Evolutionary conservation across 2,888 invertebrate species (phyloP).

Genomic region (Agrochola litura): DNA sequence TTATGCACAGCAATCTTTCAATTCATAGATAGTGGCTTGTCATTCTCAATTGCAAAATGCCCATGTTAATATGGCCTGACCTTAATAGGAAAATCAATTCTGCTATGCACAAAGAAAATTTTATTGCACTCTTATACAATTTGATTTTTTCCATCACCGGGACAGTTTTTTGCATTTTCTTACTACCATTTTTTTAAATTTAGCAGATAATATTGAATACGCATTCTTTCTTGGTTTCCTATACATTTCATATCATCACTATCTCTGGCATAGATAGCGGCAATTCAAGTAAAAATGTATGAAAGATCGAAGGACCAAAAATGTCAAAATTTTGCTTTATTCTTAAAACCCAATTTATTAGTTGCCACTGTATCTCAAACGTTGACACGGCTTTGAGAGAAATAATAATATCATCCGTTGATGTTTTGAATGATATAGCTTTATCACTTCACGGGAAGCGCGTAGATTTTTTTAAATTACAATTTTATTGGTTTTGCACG

Average conservation of each 20-base stretch:
- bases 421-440: constrained; percentile 45
- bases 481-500: neutral
- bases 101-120: constrained; percentile 40
- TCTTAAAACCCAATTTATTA: constrained; percentile 19
- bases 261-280: neutral
- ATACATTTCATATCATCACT: neutral
- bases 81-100: constrained; percentile 56
- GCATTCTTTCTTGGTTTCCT: neutral
- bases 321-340: neutral
- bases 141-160: neutral
- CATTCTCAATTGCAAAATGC: constrained; percentile 60
- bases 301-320: neutral
- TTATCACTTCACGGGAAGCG: constrained; percentile 22
- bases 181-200: neutral
- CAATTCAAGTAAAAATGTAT: neutral
- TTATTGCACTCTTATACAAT: neutral
- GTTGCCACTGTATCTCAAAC: constrained; percentile 35
- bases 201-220: neutral
- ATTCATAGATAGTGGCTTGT: constrained; percentile 55
- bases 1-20: constrained; percentile 58
- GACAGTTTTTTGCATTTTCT: neutral
- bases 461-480: neutral
- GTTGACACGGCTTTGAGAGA: constrained; percentile 43
- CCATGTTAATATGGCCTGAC: constrained; percentile 43
- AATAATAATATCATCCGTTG: constrained; percentile 48